A percentile compares a stretch with the other conserved stretches of the same genome.
Evolutionary conservation across 2,113 vertebrate genomes (phyloP).

Genomic region (Phylloscopus trochilus): DNA sequence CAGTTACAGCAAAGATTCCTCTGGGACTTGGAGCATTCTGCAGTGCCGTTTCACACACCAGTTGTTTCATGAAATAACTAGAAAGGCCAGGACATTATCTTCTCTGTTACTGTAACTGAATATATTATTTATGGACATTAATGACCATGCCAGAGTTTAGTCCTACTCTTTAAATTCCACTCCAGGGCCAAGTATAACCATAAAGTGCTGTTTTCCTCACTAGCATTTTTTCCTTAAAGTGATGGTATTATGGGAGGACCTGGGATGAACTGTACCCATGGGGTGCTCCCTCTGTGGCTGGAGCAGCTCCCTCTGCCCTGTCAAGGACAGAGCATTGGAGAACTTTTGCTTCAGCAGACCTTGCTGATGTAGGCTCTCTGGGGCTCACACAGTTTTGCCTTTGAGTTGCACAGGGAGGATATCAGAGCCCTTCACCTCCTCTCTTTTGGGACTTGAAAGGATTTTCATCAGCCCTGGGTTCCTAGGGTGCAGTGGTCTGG

Average conservation of each 20-base stretch:
- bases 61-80: background rate
- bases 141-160: background rate
- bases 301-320: background rate
- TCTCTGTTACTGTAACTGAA: background rate
- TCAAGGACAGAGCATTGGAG: too few relatives aligned
- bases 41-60: background rate
- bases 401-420: fast-evolving
- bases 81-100: background rate
- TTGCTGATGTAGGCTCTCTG: background rate
- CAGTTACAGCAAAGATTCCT: background rate
- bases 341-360: background rate
- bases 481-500: background rate
- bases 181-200: background rate
- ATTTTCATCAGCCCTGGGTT: background rate
- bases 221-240: background rate
- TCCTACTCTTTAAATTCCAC: background rate
- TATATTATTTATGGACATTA: background rate
- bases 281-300: fast-evolving
- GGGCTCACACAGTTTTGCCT: background rate
- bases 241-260: background rate
- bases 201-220: background rate
- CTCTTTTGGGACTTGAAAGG: background rate
- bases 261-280: background rate
- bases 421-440: background rate
- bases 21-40: background rate